Evolutionary conservation across 2,113 vertebrate species (phyloP), one percentile per base, ranked within the genome.

Genomic region (Tyto alba): DNA sequence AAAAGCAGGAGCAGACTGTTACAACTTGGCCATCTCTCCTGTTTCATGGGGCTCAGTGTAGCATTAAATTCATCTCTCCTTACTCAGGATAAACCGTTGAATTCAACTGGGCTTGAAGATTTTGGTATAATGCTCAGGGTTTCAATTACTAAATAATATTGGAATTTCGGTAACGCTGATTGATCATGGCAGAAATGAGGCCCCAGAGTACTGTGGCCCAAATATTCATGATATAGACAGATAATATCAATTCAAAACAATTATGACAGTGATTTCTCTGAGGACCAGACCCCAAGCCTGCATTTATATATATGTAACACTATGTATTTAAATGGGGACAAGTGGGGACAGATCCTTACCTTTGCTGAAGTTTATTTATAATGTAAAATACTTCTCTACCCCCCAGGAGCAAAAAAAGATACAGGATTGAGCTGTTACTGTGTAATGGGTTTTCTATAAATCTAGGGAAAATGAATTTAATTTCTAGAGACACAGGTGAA

Each of bases 131-230:
- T 55, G 67, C 69, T 89, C 38, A 62, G 62, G 45, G 45, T 85
- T 94, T 84, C 53, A 89, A 67, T 93, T 87, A 79, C 74, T 93
- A 82, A 87, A 76, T 82, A 91, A 75, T 62, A 82, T 8, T 71
- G 67, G n/a, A 79, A 66, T 89, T 85, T 26, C 67, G 87, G 36
- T 57, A 66, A 53, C 43, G 48, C 45, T 76, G 87, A 93, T 91
- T 76, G 84, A 91, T 76, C 0, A 0, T 68, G 81, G 71, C 93
- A 96, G 82, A 66, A 90, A 90, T 94, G 38, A 52, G 53, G 53
- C 73, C 48, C 48, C 40, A 66, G 91, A 76, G 87, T 26, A 53
- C 77, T 41, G 48, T 62, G 77, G 48, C 86, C 77, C 91, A 90
- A 84, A 95, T 89, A 94, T 53, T 87, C 62, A 27, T 43, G 22